Evolutionary conservation across 2,888 invertebrate genomes (phyloP), one percentile per base, ranked within the genome.

Genomic region (Nasonia oneida): DNA sequence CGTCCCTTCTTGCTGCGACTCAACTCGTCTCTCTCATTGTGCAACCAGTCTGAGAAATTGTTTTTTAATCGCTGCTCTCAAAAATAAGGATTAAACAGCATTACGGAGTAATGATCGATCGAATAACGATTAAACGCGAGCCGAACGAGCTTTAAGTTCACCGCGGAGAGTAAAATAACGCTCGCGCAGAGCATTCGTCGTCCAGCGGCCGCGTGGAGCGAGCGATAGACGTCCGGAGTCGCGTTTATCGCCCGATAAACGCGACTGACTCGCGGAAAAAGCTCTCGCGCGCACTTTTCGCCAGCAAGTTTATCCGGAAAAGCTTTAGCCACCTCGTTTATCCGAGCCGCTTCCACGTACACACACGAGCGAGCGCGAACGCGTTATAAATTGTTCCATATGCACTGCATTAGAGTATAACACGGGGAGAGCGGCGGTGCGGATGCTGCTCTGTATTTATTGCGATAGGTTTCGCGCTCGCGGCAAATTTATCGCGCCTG

Each of bases 341-440:
- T 85, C 85, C 85, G 85, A 42, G 15, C 37, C 15, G 73, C 74
- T 64, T 53, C 23, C 75, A 67, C 61, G 42, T 18, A 47, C 37
- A 37, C 37, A 37, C 37, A 37, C 37, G 23, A 23, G 23, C 23
- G 23, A 23, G 23, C 23, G 23, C 23, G 23, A 23, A 23, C 23
- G 4, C 90, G 90, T 90, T 91, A 91, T 91, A 92, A 92, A 92
- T 92, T 92, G 91, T 91, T 92, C 90, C 90, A 92, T 93, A 91
- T 91, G 91, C 89, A 92, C 89, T 91, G 91, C 91, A 92, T 92
- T 92, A 92, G 90, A 91, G 91, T 67, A 85, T 81, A 90, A 90
- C 89, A 89, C 88, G 88, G 87, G 85, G 87, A 67, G 75, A 39
- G 67, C 42, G 70, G 42, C 84, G 71, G 39, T 37, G 42, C 73